These are phyloP conservation scores for Onthophagus taurus DNA, from an alignment of 1,140 invertebrate species.

Conservation along the genomic window DNA sequence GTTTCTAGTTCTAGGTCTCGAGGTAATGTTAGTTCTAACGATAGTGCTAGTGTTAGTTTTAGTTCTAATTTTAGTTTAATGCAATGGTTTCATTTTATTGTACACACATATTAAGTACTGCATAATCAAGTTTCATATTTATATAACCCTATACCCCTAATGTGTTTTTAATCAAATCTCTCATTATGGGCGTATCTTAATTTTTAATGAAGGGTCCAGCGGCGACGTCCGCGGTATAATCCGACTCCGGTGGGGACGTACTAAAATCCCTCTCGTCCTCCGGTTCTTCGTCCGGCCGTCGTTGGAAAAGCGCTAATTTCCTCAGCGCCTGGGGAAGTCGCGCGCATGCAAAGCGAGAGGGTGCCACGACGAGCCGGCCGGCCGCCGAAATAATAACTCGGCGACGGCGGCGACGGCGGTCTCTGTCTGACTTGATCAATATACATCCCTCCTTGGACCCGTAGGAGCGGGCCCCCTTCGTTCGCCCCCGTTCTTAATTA, in stretches of 20 bases:
- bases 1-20: too few relatives aligned
- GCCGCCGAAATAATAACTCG: conserved; percentile 38
- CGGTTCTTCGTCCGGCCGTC: too few relatives aligned
- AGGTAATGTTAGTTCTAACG: too few relatives aligned
- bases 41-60: too few relatives aligned
- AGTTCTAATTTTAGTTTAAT: too few relatives aligned
- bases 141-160: conserved; percentile 29
- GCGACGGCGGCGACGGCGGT: conserved; percentile 14
- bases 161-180: conserved; percentile 38
- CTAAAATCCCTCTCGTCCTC: too few relatives aligned
- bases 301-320: conserved; percentile 30
- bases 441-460: conserved; percentile 35
- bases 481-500: conserved; percentile 50
- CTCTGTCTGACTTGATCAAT: conserved; percentile 36
- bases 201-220: conserved; percentile 35
- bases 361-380: conserved; percentile 11
- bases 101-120: too few relatives aligned
- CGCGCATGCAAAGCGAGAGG: conserved; percentile 27
- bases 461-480: too few relatives aligned
- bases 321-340: conserved; percentile 23
- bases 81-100: too few relatives aligned
- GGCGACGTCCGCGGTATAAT: conserved; percentile 16
- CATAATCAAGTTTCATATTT: too few relatives aligned
- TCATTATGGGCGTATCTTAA: conserved; percentile 34
- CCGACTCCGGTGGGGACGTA: background rate